A percentile compares a stretch with the other conserved stretches of the same genome.
phyloP scores from a whole-genome alignment of 64 coral and sea anemone species.

The Trachythela sp. region DNA sequence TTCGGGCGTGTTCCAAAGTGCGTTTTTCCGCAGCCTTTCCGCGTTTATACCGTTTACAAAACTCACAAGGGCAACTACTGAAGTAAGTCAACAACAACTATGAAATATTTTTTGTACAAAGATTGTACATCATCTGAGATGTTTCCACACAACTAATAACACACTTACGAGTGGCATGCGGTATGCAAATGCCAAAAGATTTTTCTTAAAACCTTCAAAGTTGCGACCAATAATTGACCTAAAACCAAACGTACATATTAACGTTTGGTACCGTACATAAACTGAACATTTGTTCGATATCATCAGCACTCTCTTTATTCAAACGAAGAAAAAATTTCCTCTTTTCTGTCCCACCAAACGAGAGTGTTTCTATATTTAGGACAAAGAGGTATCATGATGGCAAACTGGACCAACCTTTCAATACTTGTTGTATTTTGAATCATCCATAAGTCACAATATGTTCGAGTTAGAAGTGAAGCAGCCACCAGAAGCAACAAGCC shows the following conservation, averaged over 20 bases:
- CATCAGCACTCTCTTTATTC: neutral
- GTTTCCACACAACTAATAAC: neutral
- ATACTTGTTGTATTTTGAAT: neutral
- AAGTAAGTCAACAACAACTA: too few species aligned
- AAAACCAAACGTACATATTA: neutral
- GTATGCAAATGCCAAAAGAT: neutral
- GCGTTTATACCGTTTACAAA: too few species aligned
- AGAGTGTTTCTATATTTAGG: too few species aligned
- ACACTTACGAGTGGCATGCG: neutral
- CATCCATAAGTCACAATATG: constrained; percentile 20
- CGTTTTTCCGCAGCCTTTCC: too few species aligned
- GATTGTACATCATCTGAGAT: too few species aligned
- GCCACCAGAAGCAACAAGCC: neutral
- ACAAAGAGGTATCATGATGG: too few species aligned
- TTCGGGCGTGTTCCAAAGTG: too few species aligned
- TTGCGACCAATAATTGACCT: constrained; percentile 1
- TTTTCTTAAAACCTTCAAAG: neutral
- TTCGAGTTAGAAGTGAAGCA: neutral
- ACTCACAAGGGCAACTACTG: too few species aligned
- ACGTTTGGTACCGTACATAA: too few species aligned
- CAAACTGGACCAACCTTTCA: neutral
- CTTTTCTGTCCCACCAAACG: too few species aligned
- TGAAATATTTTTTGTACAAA: too few species aligned
- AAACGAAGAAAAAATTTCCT: neutral
- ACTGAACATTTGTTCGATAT: too few species aligned